Percentiles rank a stretch among this genome's conserved stretches.
Conservation (phyloP, 2,113 vertebrate species). For the Carettochelys insculpta region DNA sequence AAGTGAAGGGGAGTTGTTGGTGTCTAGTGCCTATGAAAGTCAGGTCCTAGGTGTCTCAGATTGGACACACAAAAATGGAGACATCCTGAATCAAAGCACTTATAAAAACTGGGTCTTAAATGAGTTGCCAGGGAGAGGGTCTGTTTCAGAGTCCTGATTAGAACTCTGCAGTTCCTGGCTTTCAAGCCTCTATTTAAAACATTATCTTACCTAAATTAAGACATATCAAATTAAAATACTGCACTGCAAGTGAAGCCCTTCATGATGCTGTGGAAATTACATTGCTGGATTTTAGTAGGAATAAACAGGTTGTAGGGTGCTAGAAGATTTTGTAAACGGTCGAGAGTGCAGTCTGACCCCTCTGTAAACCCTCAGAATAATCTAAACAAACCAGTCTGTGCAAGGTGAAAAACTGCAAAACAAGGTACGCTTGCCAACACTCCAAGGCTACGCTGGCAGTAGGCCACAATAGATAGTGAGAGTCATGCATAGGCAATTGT, state of each 20-base stretch:
- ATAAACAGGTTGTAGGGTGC: too few species aligned
- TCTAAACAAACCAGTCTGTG: too few species aligned
- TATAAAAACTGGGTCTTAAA: background rate
- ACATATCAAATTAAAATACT: background rate
- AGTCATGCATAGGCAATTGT: too few species aligned
- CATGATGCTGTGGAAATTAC: background rate
- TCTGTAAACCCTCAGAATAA: too few species aligned
- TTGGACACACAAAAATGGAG: background rate
- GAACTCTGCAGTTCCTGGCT: background rate
- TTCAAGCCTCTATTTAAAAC: background rate
- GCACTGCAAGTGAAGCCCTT: background rate
- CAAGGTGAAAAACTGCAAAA: too few species aligned
- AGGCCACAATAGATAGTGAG: too few species aligned
- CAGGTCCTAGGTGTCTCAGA: background rate
- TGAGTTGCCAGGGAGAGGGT: background rate
- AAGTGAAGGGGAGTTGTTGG: background rate
- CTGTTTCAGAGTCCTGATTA: background rate
- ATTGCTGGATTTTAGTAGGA: background rate
- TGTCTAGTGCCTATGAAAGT: background rate
- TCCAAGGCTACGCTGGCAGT: too few species aligned
- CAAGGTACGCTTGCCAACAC: too few species aligned
- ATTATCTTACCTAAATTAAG: background rate
- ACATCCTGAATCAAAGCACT: background rate
- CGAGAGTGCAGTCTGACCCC: too few species aligned
- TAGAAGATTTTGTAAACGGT: too few species aligned